Evolutionary conservation across 2,113 vertebrate genomes (phyloP).

Genomic region (Hippopotamus amphibius): DNA sequence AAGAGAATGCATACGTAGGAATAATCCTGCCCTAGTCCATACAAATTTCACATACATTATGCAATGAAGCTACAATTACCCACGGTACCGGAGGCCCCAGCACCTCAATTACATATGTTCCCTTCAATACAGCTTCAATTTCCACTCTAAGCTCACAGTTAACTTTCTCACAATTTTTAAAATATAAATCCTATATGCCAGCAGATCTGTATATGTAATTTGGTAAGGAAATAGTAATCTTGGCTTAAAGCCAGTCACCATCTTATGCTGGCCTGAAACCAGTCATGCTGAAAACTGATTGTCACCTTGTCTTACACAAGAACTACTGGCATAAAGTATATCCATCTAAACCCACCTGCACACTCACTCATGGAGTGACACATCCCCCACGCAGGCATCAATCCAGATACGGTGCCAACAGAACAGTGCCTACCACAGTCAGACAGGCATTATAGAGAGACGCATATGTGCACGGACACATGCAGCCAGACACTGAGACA

Average conservation of each 20-base stretch:
- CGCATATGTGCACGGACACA: neutral
- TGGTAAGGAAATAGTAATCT: slow-evolving; percentile 48
- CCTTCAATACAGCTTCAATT: slow-evolving; percentile 44
- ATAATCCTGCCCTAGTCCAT: slow-evolving; percentile 34
- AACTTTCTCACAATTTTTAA: slow-evolving; percentile 42
- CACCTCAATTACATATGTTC: neutral
- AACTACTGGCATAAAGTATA: slow-evolving; percentile 6
- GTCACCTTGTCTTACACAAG: slow-evolving; percentile 55
- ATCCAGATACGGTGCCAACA: neutral
- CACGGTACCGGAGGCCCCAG: neutral
- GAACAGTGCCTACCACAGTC: neutral
- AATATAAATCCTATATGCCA: slow-evolving; percentile 32
- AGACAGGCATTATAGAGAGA: neutral
- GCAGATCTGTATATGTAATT: neutral
- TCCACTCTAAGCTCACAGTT: slow-evolving; percentile 27
- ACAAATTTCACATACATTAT: slow-evolving; percentile 65
- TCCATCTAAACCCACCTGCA: slow-evolving; percentile 25
- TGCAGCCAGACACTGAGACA: neutral
- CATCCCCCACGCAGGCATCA: neutral
- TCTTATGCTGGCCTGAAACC: slow-evolving; percentile 51
- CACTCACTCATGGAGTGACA: neutral
- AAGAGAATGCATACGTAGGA: slow-evolving; percentile 68
- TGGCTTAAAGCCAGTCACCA: slow-evolving; percentile 56
- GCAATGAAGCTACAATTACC: slow-evolving; percentile 61
- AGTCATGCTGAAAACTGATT: slow-evolving; percentile 59